Evolutionary conservation across 2,113 vertebrate species (phyloP).

Genomic region (Osmerus eperlanus): DNA sequence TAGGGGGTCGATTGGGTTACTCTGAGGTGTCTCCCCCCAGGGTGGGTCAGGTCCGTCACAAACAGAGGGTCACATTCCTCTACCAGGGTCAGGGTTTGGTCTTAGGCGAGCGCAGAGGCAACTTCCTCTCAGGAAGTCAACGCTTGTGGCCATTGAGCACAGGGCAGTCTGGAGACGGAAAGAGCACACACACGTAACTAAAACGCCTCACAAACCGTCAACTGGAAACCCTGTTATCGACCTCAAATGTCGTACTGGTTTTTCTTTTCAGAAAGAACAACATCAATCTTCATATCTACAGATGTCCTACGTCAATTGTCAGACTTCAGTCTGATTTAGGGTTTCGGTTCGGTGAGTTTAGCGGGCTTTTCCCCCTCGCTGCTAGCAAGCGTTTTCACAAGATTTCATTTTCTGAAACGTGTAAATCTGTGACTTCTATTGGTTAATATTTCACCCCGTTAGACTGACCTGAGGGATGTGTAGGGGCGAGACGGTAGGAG

Average conservation of each 20-base stretch:
- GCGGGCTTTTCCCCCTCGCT: too few species aligned
- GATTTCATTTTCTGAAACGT: slow-evolving; percentile 41
- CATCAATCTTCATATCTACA: too few species aligned
- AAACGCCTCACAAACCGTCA: neutral
- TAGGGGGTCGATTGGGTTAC: slow-evolving; percentile 56
- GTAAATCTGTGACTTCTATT: slow-evolving; percentile 20
- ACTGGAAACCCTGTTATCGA: too few species aligned
- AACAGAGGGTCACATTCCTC: slow-evolving; percentile 72
- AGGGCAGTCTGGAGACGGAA: neutral
- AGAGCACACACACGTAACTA: neutral
- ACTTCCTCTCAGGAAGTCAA: slow-evolving; percentile 71
- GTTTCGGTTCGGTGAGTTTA: too few species aligned
- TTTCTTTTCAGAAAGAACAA: neutral
- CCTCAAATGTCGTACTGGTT: too few species aligned
- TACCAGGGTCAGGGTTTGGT: slow-evolving; percentile 70
- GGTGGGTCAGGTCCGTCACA: slow-evolving; percentile 62
- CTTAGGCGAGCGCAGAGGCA: slow-evolving; percentile 64
- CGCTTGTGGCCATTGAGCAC: slow-evolving; percentile 45
- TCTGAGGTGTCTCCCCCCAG: slow-evolving; percentile 46
- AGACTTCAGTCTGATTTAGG: too few species aligned
- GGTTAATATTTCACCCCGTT: slow-evolving; percentile 47
- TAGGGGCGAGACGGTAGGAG: neutral
- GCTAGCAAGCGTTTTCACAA: slow-evolving; percentile 31
- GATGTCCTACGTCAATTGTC: too few species aligned
- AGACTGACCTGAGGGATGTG: slow-evolving; percentile 43